Evolutionary conservation across 2,797 vertebrate genomes (phyloP), one percentile per base, ranked within the genome.

Genomic region (Gymnoscopelus braueri): DNA sequence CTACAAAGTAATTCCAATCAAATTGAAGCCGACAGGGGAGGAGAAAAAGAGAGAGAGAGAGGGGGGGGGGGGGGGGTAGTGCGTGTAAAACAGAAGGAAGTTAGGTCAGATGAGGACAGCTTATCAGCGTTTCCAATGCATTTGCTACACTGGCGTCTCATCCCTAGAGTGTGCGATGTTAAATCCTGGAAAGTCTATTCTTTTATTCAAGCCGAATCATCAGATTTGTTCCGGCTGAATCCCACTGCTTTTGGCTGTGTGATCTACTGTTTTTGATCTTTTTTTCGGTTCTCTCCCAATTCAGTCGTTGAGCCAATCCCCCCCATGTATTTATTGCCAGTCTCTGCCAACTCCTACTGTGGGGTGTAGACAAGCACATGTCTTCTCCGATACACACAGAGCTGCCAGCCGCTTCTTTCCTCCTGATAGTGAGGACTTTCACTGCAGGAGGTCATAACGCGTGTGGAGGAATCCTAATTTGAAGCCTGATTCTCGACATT

Each of bases 101-200:
- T 49, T 7, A 32, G 61, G 74, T 79, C 80, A 75, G 60, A 13
- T 19, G 51, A 67, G 74, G 66, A 82, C 58, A 64, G 47, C 65
- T 81, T 63, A 74, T 50, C 65, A 32, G 1, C 61, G 39, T 72
- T 75, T 67, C 52, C 44, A 75, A 55, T 49, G 54, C 58, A 60
- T 84, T 82, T 1, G 49, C 72, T 84, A 58, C 73, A 68, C n/a
- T 53, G 49, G 39, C 13, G 26, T 57, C 60, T 63, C 49, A 67
- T 60, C 35, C 67, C 3, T 3, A 0, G 1, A 64, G 35, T 60
- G 13, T 35, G 64, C 47, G 69, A 71, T 64, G 63, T 74, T 53
- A 65, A 72, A 74, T 72, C 60, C 39, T 80, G 65, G 57, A 82
- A 71, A 44, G 60, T 77, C 55, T 69, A 4, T 29, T 68, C 32